Conservation (phyloP, 2,113 vertebrate genomes). For the Ellobius talpinus region DNA sequence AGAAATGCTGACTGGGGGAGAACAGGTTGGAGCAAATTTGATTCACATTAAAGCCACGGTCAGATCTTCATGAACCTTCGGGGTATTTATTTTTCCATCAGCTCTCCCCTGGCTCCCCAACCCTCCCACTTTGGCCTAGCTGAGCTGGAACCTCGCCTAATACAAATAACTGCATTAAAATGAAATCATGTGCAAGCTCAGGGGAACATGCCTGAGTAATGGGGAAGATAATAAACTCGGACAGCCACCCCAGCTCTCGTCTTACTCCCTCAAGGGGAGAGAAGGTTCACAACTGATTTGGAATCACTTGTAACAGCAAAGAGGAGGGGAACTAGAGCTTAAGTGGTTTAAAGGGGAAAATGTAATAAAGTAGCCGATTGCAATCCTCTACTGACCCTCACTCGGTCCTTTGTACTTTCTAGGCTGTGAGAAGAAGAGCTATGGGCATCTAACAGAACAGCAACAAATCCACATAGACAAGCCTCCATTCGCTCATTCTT, state of each 20-base stretch:
- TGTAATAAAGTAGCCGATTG: slow-evolving; percentile 50
- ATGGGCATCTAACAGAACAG: slow-evolving; percentile 45
- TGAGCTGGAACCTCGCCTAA: slow-evolving; percentile 74
- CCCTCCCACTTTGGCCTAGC: slow-evolving; percentile 63
- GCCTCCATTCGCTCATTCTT: slow-evolving; percentile 28
- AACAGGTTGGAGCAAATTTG: slow-evolving; percentile 69
- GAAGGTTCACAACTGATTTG: slow-evolving; percentile 76
- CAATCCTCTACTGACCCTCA: slow-evolving; percentile 49
- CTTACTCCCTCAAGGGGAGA: slow-evolving; percentile 60
- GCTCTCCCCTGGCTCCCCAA: slow-evolving; percentile 45
- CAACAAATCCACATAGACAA: slow-evolving; percentile 23
- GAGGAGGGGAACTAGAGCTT: slow-evolving; percentile 59
- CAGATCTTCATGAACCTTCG: slow-evolving; percentile 64
- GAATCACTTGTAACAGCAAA: slow-evolving; percentile 68
- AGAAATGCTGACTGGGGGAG: slow-evolving; percentile 78
- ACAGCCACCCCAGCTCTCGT: slow-evolving; percentile 73
- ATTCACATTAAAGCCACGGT: slow-evolving; percentile 78
- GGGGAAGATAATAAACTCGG: slow-evolving; percentile 75
- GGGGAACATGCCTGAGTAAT: slow-evolving; percentile 76
- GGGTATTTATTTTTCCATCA: slow-evolving; percentile 76
- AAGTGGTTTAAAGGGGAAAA: slow-evolving; percentile 67
- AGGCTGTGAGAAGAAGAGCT: not conserved
- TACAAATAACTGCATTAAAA: slow-evolving; percentile 60
- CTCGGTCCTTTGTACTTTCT: slow-evolving; percentile 67
- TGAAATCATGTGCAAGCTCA: slow-evolving; percentile 62